Percentiles rank a stretch among this genome's conserved stretches.
These are phyloP conservation scores for Pachypsylla venusta DNA, from an alignment of 1,140 invertebrate species.

Conservation along the genomic window DNA sequence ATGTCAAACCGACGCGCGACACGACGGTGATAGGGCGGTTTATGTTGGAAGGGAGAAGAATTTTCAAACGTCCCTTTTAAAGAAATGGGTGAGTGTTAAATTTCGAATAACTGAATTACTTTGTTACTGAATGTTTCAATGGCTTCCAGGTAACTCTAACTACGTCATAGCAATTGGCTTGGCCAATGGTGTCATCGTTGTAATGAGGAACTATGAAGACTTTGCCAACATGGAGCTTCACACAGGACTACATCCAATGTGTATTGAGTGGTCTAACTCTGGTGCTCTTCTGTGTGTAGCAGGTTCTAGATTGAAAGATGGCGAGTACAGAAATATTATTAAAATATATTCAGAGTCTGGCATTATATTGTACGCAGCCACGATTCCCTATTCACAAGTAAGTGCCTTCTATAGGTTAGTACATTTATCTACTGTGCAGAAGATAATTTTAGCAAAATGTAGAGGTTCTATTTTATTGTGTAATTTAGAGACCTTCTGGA, in stretches of 20 bases:
- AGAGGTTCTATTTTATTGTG: no score
- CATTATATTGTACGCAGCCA: slow-evolving; percentile 52
- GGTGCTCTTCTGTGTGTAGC: slow-evolving; percentile 81
- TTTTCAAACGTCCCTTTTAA: no score
- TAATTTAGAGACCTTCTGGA: no score
- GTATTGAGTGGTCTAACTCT: slow-evolving; percentile 93
- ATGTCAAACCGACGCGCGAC: no score
- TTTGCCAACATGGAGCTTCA: slow-evolving; percentile 69
- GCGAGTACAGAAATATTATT: slow-evolving; percentile 47
- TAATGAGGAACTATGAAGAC: slow-evolving; percentile 84
- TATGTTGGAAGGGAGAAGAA: no score
- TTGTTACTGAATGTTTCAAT: no score
- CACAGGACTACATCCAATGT: slow-evolving; percentile 61
- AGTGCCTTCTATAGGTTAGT: slow-evolving; percentile 18
- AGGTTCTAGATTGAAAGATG: slow-evolving; percentile 44
- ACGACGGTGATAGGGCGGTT: no score
- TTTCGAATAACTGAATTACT: no score
- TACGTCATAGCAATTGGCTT: slow-evolving; percentile 78
- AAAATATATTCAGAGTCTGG: slow-evolving; percentile 69
- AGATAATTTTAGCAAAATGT: no score
- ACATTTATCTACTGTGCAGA: no score
- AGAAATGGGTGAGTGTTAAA: no score
- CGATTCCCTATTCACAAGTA: slow-evolving; percentile 59
- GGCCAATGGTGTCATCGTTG: slow-evolving; percentile 70
- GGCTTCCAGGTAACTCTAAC: slow-evolving; percentile 39